Conservation (phyloP, 2,888 invertebrate genomes). For the Amiota minor region DNA sequence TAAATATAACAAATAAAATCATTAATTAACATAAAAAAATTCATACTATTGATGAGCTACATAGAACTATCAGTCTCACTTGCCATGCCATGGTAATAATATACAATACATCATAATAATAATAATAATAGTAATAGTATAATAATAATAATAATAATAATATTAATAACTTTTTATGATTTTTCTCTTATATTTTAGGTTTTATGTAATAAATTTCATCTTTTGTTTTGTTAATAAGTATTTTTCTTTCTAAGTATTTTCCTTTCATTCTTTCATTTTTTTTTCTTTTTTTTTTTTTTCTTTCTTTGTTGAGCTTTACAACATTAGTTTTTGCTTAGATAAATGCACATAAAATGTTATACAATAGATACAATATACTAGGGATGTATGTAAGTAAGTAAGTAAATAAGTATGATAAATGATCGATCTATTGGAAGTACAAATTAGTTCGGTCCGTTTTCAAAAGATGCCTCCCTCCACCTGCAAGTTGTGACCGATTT, state of each 20-base stretch:
- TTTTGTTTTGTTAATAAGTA: too few species aligned
- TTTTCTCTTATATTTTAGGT: not conserved
- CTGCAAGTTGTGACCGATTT: too few species aligned
- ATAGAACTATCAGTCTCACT: conserved; percentile 71
- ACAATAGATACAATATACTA: too few species aligned
- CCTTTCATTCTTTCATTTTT: conserved; percentile 38
- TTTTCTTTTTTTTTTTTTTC: conserved; percentile 37
- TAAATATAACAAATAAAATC: not conserved
- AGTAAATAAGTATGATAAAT: conserved; percentile 41
- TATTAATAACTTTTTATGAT: conserved; percentile 1
- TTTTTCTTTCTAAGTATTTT: conserved; percentile 11
- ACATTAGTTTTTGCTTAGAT: too few species aligned
- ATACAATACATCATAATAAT: not conserved
- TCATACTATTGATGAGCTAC: conserved; percentile 53
- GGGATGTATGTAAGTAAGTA: conserved; percentile 19
- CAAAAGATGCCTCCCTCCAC: too few species aligned
- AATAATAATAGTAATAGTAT: not conserved
- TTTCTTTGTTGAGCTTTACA: not conserved
- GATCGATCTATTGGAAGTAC: conserved; percentile 16
- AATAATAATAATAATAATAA: not conserved
- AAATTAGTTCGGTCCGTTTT: too few species aligned
- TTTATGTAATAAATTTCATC: not conserved
- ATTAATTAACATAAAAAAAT: conserved; percentile 29
- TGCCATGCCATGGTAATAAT: conserved; percentile 62
- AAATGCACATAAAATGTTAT: too few species aligned